phyloP scores from a whole-genome alignment of 2,797 vertebrate genomes.

The Hozukius guyotensis region DNA sequence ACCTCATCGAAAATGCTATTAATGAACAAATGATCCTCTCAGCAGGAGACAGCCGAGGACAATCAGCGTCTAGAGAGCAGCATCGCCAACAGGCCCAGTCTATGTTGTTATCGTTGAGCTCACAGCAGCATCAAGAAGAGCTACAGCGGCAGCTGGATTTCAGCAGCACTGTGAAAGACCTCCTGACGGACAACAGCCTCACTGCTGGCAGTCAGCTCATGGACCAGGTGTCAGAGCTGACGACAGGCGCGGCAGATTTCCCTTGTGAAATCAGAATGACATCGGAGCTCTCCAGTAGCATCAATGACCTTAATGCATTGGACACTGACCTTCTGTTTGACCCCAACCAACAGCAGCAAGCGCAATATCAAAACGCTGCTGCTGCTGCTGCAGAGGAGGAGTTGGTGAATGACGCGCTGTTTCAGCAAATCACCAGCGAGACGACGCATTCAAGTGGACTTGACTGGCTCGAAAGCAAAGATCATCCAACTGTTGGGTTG shows the following conservation, averaged over 20 bases:
- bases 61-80: slow-evolving; percentile 79
- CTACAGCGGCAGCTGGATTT: slow-evolving; percentile 88
- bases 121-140: slow-evolving; percentile 58
- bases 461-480: slow-evolving; percentile 99
- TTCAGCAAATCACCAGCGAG: slow-evolving; percentile 96
- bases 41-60: slow-evolving; percentile 85
- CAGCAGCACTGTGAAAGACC: slow-evolving; percentile 90
- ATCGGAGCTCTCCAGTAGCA: slow-evolving; percentile 95
- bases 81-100: slow-evolving; percentile 64
- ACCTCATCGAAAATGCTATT: slow-evolving; percentile 90
- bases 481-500: slow-evolving; percentile 95
- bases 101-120: slow-evolving; percentile 55
- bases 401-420: slow-evolving; percentile 94
- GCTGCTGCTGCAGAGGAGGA: slow-evolving; percentile 90
- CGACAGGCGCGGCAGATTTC: slow-evolving; percentile 86
- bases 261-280: slow-evolving; percentile 92
- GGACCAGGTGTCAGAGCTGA: slow-evolving; percentile 89
- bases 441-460: slow-evolving; percentile 91
- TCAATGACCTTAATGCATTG: slow-evolving; percentile 95
- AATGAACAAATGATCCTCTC: slow-evolving; percentile 88
- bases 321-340: slow-evolving; percentile 97
- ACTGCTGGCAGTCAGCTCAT: slow-evolving; percentile 87
- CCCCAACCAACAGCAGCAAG: slow-evolving; percentile 91
- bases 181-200: slow-evolving; percentile 87
- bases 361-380: slow-evolving; percentile 88